A percentile compares a stretch with the other conserved stretches of the same genome.
Evolutionary conservation across 2,113 vertebrate species (phyloP).

Genomic region (Empidonax traillii): DNA sequence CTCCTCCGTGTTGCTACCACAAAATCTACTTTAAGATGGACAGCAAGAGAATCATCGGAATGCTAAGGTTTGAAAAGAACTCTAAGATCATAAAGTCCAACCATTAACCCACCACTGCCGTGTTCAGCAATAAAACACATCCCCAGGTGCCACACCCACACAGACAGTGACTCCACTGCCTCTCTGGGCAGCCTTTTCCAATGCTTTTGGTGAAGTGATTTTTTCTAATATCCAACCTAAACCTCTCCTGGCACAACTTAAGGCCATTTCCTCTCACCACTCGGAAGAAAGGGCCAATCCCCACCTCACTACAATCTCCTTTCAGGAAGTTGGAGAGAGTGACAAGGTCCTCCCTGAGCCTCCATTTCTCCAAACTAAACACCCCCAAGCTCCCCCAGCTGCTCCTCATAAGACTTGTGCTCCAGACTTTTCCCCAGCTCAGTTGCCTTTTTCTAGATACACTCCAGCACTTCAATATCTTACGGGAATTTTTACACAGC

Average conservation of each 20-base stretch:
- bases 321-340: background rate
- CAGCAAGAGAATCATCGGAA: background rate
- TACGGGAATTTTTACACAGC: background rate
- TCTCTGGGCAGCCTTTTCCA: background rate
- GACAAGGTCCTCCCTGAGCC: background rate
- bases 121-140: background rate
- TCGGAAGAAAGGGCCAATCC: background rate
- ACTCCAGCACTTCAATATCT: background rate
- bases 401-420: background rate
- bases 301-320: background rate
- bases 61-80: background rate
- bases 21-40: background rate
- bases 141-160: background rate
- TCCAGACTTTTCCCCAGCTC: background rate
- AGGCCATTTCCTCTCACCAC: background rate
- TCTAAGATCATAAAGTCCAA: background rate
- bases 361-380: background rate
- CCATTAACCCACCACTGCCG: background rate
- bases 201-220: background rate
- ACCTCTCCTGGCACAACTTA: background rate
- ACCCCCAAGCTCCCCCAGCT: background rate
- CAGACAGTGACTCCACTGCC: accelerated
- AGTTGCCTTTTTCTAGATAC: background rate
- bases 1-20: background rate
- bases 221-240: background rate